phyloP scores from a whole-genome alignment of 2,888 invertebrate species.

The Cosmopolites sordidus region DNA sequence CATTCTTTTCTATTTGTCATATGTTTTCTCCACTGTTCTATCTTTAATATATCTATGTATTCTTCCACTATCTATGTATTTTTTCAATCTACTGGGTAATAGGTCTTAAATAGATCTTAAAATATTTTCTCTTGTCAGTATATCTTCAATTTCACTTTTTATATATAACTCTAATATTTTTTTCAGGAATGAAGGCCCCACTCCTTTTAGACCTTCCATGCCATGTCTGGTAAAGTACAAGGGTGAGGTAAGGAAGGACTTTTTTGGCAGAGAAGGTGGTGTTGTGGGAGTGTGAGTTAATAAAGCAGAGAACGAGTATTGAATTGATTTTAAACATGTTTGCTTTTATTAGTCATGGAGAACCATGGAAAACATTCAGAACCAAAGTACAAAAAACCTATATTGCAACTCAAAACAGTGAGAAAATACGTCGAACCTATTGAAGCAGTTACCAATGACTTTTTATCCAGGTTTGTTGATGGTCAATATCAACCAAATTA shows the following conservation, averaged over 20 bases:
- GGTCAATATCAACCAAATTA: background rate
- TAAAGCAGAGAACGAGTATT: background rate
- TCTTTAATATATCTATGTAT: too few relatives aligned
- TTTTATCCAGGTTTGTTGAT: conserved; percentile 57
- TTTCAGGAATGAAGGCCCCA: conserved; percentile 58
- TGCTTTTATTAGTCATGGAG: conserved; percentile 67
- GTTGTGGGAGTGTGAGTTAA: conserved; percentile 68
- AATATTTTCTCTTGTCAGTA: too few relatives aligned
- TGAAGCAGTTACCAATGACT: conserved; percentile 65
- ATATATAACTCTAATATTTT: too few relatives aligned
- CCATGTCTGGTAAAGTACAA: conserved; percentile 71
- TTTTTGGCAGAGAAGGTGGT: conserved; percentile 64
- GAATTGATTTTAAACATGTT: background rate
- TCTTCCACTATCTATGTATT: too few relatives aligned
- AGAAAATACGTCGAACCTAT: conserved; percentile 67
- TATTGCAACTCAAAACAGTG: conserved; percentile 69
- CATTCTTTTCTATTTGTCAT: too few relatives aligned
- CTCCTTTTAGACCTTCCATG: conserved; percentile 71
- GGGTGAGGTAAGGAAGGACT: conserved; percentile 62
- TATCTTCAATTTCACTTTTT: too few relatives aligned
- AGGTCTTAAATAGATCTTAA: too few relatives aligned
- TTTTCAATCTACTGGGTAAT: too few relatives aligned
- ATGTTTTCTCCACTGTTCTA: too few relatives aligned
- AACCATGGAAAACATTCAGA: conserved; percentile 74
- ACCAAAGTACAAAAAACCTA: conserved; percentile 73